These are phyloP conservation scores for Lepidocyrtinus sp. DNA, from an alignment of 2,888 invertebrate species.

Conservation along the genomic window DNA sequence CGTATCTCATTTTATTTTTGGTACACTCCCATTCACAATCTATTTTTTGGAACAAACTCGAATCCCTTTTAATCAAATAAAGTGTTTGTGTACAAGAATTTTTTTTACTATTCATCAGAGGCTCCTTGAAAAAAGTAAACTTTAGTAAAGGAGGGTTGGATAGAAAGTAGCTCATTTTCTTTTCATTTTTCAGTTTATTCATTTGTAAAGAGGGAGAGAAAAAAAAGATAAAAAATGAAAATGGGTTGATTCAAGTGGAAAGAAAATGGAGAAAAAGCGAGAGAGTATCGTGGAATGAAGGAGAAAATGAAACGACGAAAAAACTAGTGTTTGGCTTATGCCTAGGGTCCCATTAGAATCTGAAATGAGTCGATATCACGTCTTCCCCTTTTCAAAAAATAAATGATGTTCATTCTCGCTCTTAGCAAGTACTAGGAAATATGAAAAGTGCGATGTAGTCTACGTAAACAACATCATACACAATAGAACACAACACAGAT, in stretches of 20 bases:
- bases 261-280: constrained; percentile 32
- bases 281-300: not conserved
- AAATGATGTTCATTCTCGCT: too few species aligned
- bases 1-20: not conserved
- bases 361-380: constrained; percentile 40
- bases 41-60: constrained; percentile 19
- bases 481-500: not conserved
- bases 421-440: too few species aligned
- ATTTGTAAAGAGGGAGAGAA: not conserved
- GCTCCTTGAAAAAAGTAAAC: constrained; percentile 12
- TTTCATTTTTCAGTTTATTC: constrained; percentile 28
- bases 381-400: constrained; percentile 13
- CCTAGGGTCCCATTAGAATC: constrained; percentile 50
- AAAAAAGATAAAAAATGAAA: constrained; percentile 16
- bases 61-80: constrained; percentile 55
- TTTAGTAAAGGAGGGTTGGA: constrained; percentile 1
- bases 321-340: constrained; percentile 39
- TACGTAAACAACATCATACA: not conserved
- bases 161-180: constrained; percentile 18
- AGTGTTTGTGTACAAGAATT: constrained; percentile 24
- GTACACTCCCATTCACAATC: not conserved
- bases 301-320: constrained; percentile 27
- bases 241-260: constrained; percentile 39
- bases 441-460: too few species aligned
- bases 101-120: constrained; percentile 47